Conservation (phyloP, 2,888 invertebrate species). For the Hyposoter dolosus region DNA sequence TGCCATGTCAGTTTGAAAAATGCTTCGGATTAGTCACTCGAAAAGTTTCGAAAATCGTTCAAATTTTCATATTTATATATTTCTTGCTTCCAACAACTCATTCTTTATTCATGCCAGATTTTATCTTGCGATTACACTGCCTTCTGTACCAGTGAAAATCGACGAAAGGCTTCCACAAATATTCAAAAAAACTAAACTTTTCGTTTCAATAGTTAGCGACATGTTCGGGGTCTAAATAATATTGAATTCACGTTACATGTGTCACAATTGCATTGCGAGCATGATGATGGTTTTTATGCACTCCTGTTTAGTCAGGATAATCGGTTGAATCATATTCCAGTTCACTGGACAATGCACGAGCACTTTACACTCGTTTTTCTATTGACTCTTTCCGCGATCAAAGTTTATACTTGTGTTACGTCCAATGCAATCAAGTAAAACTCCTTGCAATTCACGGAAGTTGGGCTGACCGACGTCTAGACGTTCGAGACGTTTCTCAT, state of each 20-base stretch:
- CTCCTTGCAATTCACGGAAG: conserved; percentile 46
- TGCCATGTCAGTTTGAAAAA: conserved; percentile 40
- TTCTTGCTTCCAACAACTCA: neutral
- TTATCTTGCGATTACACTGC: neutral
- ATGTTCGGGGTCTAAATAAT: neutral
- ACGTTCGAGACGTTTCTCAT: conserved; percentile 19
- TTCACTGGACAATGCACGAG: neutral
- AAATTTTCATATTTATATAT: conserved; percentile 17
- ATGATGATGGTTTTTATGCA: neutral
- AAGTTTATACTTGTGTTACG: neutral
- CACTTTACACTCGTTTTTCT: neutral
- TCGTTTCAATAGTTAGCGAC: neutral
- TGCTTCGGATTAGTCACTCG: conserved; percentile 47
- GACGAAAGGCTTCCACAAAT: too few relatives aligned
- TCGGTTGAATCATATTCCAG: neutral
- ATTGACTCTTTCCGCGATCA: neutral
- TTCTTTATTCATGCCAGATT: conserved; percentile 1
- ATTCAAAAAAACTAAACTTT: too few relatives aligned
- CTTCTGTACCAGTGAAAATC: neutral
- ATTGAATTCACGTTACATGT: neutral
- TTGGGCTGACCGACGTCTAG: conserved; percentile 52
- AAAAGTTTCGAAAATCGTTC: conserved; percentile 33
- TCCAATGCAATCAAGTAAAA: neutral
- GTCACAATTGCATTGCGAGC: neutral
- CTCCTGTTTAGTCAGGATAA: neutral